Evolutionary conservation across 1,140 invertebrate species (phyloP).

Genomic region (Zeugodacus cucurbitae): DNA sequence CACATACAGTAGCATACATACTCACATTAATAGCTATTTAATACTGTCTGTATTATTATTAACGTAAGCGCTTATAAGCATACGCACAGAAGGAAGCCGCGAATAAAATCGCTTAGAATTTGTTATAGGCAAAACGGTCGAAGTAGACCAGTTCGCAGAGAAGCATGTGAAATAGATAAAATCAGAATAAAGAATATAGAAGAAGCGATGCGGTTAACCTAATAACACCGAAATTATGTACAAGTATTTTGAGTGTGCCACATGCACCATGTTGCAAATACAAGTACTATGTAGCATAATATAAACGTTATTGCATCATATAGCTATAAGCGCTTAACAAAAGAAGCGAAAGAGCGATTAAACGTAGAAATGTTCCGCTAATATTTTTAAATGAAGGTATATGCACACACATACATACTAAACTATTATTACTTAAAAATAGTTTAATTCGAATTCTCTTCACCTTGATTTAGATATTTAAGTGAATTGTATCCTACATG

Average conservation of each 20-base stretch:
- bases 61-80: not conserved
- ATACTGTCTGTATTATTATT: not conserved
- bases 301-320: slow-evolving; percentile 4
- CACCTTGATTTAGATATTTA: too few species aligned
- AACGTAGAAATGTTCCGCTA: not conserved
- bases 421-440: too few species aligned
- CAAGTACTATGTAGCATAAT: not conserved
- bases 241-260: not conserved
- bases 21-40: not conserved
- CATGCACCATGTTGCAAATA: not conserved
- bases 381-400: too few species aligned
- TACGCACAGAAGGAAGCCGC: not conserved
- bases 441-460: too few species aligned
- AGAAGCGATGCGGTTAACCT: slow-evolving; percentile 1
- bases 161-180: not conserved
- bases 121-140: not conserved
- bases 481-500: too few species aligned
- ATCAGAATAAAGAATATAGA: not conserved
- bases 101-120: not conserved
- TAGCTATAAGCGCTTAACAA: slow-evolving; percentile 17
- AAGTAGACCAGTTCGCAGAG: not conserved
- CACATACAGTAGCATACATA: not conserved
- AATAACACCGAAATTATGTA: slow-evolving; percentile 9
- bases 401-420: not conserved
- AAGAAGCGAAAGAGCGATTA: slow-evolving; percentile 19